Evolutionary conservation across 2,888 invertebrate species (phyloP).

Genomic region (Caenorhabditis wallacei): DNA sequence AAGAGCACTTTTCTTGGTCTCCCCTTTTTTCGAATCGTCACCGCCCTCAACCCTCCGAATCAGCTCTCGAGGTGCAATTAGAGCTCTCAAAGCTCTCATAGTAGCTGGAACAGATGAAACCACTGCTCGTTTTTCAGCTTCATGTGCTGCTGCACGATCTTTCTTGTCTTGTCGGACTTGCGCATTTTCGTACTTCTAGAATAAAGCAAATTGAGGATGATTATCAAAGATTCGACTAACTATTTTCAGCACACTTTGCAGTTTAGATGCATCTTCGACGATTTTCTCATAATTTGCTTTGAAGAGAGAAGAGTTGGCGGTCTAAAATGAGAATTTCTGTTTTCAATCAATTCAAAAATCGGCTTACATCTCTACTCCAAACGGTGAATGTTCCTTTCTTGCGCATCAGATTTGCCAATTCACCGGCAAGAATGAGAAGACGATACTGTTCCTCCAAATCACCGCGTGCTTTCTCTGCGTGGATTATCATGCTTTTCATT

Average conservation of each 20-base stretch:
- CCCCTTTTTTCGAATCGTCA: neutral
- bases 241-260: slow-evolving; percentile 37
- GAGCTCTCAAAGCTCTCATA: neutral
- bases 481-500: slow-evolving; percentile 32
- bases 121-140: slow-evolving; percentile 10
- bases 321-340: slow-evolving; percentile 7
- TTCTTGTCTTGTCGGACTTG: slow-evolving; percentile 26
- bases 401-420: slow-evolving; percentile 28
- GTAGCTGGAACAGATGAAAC: neutral
- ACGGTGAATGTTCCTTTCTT: neutral
- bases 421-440: slow-evolving; percentile 42
- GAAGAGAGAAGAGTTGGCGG: slow-evolving; percentile 15
- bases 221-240: slow-evolving; percentile 2
- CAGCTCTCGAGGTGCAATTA: slow-evolving; percentile 62
- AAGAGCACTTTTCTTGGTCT: slow-evolving; percentile 59
- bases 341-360: neutral
- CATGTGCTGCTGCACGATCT: slow-evolving; percentile 28
- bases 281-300: slow-evolving; percentile 7
- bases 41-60: slow-evolving; percentile 56
- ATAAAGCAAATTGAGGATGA: slow-evolving; percentile 5
- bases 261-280: slow-evolving; percentile 20
- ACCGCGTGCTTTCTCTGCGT: slow-evolving; percentile 41
- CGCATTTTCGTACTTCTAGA: slow-evolving; percentile 52
- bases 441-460: slow-evolving; percentile 60
- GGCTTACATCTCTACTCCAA: slow-evolving; percentile 21